phyloP scores from a whole-genome alignment of 2,797 vertebrate genomes.

The Ctenosaura bakeri region DNA sequence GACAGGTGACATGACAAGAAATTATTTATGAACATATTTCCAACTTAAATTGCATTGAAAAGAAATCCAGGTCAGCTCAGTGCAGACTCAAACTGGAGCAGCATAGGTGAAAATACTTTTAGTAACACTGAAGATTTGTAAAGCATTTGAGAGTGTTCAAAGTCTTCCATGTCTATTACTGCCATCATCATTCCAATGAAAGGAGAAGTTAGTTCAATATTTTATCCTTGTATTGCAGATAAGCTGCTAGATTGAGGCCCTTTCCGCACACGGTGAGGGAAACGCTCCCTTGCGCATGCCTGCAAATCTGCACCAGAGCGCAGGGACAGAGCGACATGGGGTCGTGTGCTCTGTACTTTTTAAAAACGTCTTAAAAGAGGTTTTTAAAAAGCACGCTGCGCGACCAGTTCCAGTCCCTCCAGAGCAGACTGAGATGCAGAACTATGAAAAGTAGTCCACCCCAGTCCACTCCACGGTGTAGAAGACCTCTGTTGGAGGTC shows the following conservation, averaged over 20 bases:
- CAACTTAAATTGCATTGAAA: background rate
- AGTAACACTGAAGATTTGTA: background rate
- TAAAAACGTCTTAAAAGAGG: too few species aligned
- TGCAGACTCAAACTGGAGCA: background rate
- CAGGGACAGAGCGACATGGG: too few species aligned
- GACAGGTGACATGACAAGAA: background rate
- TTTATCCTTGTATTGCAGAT: background rate
- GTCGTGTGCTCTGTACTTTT: too few species aligned
- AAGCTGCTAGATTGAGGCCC: background rate
- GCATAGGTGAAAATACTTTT: background rate
- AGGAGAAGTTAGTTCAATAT: background rate
- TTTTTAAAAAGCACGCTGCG: too few species aligned
- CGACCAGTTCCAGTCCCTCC: too few species aligned
- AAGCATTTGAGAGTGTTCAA: background rate
- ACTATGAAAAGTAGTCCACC: too few species aligned
- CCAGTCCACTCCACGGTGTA: too few species aligned
- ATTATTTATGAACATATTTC: background rate
- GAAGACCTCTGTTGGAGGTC: too few species aligned
- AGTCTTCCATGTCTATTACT: background rate
- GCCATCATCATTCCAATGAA: background rate
- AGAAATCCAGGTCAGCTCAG: constrained; percentile 5
- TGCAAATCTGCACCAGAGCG: too few species aligned
- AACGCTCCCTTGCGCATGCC: too few species aligned
- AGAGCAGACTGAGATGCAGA: too few species aligned
- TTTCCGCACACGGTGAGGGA: too few species aligned